Conservation (phyloP, 2,888 invertebrate genomes). For the Noctuana brunneofusca region DNA sequence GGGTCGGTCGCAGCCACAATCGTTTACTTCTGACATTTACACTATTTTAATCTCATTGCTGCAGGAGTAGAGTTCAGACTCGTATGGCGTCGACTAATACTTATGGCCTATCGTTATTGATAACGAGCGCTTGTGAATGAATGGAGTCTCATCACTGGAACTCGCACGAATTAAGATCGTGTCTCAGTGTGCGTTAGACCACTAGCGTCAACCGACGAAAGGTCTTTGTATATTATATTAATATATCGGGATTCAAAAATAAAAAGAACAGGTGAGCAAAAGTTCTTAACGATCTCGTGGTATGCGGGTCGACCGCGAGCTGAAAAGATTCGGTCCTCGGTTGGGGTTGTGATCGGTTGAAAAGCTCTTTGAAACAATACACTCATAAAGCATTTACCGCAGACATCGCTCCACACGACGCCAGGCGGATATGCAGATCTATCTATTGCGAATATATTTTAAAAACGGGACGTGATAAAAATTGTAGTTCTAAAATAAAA, state of each 20-base stretch:
- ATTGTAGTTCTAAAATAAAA: slow-evolving; percentile 10
- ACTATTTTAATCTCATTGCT: slow-evolving; percentile 54
- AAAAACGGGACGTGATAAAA: slow-evolving; percentile 25
- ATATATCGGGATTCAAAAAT: slow-evolving; percentile 38
- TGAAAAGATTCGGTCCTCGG: slow-evolving; percentile 62
- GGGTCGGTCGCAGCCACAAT: slow-evolving; percentile 65
- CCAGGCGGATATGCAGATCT: slow-evolving; percentile 43
- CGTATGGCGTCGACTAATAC: slow-evolving; percentile 49
- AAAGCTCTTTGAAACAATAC: slow-evolving; percentile 69
- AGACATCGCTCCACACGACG: slow-evolving; percentile 57
- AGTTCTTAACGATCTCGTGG: slow-evolving; percentile 55
- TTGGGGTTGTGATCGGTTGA: slow-evolving; percentile 54
- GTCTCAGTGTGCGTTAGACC: slow-evolving; percentile 54
- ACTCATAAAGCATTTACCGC: slow-evolving; percentile 76
- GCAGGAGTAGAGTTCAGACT: slow-evolving; percentile 63
- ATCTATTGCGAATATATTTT: slow-evolving; percentile 17
- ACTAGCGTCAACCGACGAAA: slow-evolving; percentile 49
- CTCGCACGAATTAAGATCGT: slow-evolving; percentile 65
- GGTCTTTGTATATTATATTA: slow-evolving; percentile 39
- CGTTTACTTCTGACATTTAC: slow-evolving; percentile 46
- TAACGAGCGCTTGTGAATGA: slow-evolving; percentile 74
- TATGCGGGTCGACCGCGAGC: slow-evolving; percentile 78
- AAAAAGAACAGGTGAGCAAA: slow-evolving; percentile 54
- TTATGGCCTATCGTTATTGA: slow-evolving; percentile 63
- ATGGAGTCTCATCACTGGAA: slow-evolving; percentile 78